These are phyloP conservation scores for Akabosia matsudoensis DNA, from an alignment of 1,140 invertebrate genomes.

Conservation along the genomic window DNA sequence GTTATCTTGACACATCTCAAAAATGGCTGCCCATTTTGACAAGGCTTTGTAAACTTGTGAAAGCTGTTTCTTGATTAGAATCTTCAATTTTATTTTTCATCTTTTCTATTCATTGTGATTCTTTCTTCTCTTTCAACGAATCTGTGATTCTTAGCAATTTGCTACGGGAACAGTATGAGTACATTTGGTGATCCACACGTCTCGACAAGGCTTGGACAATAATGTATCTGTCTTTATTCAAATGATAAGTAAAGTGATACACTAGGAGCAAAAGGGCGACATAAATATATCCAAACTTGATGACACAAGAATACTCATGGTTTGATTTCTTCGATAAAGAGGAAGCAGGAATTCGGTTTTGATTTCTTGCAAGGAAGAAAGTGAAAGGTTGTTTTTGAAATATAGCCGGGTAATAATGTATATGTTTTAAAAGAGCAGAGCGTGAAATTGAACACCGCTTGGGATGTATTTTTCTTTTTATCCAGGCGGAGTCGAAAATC, in stretches of 20 bases:
- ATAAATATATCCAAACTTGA: not conserved
- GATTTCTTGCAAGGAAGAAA: not conserved
- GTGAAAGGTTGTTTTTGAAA: not conserved
- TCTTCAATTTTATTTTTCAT: no score
- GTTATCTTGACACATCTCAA: no score
- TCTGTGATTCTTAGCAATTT: no score
- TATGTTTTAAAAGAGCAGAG: not conserved
- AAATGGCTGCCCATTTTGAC: no score
- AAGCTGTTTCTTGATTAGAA: no score
- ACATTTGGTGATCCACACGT: not conserved
- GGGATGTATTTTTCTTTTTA: no score
- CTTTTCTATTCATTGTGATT: no score
- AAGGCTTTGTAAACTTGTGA: no score
- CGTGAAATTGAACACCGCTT: not conserved
- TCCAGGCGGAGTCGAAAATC: no score
- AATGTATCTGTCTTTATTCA: not conserved
- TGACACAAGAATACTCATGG: not conserved
- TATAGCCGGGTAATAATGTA: slow-evolving; percentile 5
- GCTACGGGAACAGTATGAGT: no score
- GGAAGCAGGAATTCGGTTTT: not conserved
- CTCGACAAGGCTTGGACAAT: not conserved
- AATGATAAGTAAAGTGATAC: slow-evolving; percentile 1
- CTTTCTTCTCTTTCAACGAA: no score
- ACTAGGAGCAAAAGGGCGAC: not conserved
- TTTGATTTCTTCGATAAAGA: not conserved